Evolutionary conservation across 2,113 vertebrate genomes (phyloP), one percentile per base, ranked within the genome.

Genomic region (Leptosomus discolor): DNA sequence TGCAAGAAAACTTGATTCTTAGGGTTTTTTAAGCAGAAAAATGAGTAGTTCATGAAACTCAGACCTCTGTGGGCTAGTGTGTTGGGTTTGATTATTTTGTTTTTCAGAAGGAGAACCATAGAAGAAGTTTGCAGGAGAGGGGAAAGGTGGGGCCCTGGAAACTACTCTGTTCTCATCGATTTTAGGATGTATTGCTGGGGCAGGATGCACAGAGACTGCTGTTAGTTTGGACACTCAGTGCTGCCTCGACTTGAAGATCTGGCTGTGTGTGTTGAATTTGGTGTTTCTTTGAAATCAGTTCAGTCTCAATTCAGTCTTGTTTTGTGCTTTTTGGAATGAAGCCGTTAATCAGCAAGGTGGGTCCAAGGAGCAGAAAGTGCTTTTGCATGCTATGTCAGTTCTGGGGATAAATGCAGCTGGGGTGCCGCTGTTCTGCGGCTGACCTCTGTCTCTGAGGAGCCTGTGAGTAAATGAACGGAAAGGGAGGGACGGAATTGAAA

Each of bases 401-500:
- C 43, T 80, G 88, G 82, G 74, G 60, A 64, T 94, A 64, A 80
- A 87, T 39, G 73, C 36, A 86, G 43, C 73, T 79, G 67, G 48
- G 74, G 64, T 32, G 45, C 46, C 9, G 26, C 67, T 78, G 91
- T 73, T 96, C 97, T 8, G 1, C 68, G 19, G 23, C 92, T 91
- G 96, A 94, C 74, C 76, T 78, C 27, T 5, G 1, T 46, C 94
- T 70, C 63, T 0, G 8, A 73, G 90, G 27, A 43, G 58, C 87
- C 69, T 61, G 95, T 1, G 3, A 90, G 74, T 96, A 89, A 96
- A 96, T 86, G 85, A 70, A 43, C 0, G 0, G 70, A 85, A 61
- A 67, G n/a, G 84, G 69, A 88, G 27, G 41, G 51, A 30, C 80
- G 46, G 87, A 85, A 92, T 6, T 88, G 91, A 87, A 91, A 91